phyloP scores from a whole-genome alignment of 2,888 invertebrate genomes.

The Aphrophora alni region DNA sequence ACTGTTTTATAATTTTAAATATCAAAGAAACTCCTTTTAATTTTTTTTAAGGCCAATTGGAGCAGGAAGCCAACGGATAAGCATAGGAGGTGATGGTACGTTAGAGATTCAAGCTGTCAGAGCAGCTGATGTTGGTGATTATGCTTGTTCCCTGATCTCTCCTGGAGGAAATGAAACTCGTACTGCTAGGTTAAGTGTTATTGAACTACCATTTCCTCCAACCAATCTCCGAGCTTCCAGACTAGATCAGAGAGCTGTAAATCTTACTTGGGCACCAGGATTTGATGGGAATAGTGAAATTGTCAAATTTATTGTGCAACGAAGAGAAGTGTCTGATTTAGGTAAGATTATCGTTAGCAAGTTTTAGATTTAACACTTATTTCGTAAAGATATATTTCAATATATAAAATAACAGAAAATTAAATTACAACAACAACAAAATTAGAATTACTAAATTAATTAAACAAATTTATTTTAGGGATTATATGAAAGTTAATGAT shows the following conservation, averaged over 20 bases:
- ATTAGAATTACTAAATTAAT: too few species aligned
- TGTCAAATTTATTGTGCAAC: slow-evolving; percentile 90
- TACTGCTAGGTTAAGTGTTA: slow-evolving; percentile 82
- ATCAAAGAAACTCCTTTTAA: too few species aligned
- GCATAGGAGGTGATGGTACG: slow-evolving; percentile 81
- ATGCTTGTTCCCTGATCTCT: slow-evolving; percentile 89
- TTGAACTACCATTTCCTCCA: slow-evolving; percentile 95
- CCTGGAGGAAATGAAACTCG: slow-evolving; percentile 93
- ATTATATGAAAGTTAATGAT: too few species aligned
- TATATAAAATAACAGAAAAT: too few species aligned
- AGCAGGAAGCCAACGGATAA: slow-evolving; percentile 72
- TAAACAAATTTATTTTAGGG: too few species aligned
- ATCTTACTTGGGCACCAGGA: slow-evolving; percentile 93
- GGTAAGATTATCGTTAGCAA: slow-evolving; percentile 63
- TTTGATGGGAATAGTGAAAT: slow-evolving; percentile 98
- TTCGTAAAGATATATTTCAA: too few species aligned
- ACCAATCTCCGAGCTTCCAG: slow-evolving; percentile 81
- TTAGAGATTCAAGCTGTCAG: slow-evolving; percentile 87
- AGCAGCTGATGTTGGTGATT: slow-evolving; percentile 92
- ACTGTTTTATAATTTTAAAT: too few species aligned
- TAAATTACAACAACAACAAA: too few species aligned
- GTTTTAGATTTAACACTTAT: too few species aligned
- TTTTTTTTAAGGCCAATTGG: slow-evolving; percentile 61
- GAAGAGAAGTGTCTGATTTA: slow-evolving; percentile 85
- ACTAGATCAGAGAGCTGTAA: slow-evolving; percentile 75